Evolutionary conservation across 2,888 invertebrate species (phyloP), one percentile per base, ranked within the genome.

Genomic region (Plebejus anna): DNA sequence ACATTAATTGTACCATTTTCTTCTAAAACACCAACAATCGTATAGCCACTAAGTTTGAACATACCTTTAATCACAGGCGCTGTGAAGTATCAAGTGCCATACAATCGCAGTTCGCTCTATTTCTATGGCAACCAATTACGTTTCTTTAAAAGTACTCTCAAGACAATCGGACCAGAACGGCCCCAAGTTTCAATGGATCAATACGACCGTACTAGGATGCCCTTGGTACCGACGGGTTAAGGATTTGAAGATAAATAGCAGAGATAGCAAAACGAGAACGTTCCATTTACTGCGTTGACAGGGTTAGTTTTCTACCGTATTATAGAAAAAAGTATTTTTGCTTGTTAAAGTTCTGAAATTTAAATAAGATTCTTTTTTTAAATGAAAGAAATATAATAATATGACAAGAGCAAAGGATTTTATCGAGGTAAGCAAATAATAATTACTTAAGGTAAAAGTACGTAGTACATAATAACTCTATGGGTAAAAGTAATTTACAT

Each of bases 171-270:
- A 16, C 32, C 66, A 66, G 66, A 66, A 66, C 66, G 32, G 66
- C 66, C 66, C 66, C 66, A 66, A 66, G 66, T 66, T 66, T 36
- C 66, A 66, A 66, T 66, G 66, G 66, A 66, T 66, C 66, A 32
- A 66, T 66, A 66, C 66, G 66, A 66, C 32, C 66, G 66, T 66
- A 66, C 66, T 36, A 66, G 66, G 66, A 32, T 66, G 32, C 66
- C 66, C 66, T 66, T 66, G 66, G 66, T 66, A 66, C 66, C 32
- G 66, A 13, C 66, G 66, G 66, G 66, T 66, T 66, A 66, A 66
- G 66, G 66, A 66, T 66, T 66, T 66, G 66, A 32, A 36, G 66
- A 66, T 66, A 66, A 66, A 66, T 66, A 66, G 66, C 66, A 4
- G 13, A 66, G 32, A 66, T 66, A 66, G 66, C 66, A 32, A 66